Conservation (phyloP, 2,113 vertebrate species). For the Herpailurus yagouaroundi region DNA sequence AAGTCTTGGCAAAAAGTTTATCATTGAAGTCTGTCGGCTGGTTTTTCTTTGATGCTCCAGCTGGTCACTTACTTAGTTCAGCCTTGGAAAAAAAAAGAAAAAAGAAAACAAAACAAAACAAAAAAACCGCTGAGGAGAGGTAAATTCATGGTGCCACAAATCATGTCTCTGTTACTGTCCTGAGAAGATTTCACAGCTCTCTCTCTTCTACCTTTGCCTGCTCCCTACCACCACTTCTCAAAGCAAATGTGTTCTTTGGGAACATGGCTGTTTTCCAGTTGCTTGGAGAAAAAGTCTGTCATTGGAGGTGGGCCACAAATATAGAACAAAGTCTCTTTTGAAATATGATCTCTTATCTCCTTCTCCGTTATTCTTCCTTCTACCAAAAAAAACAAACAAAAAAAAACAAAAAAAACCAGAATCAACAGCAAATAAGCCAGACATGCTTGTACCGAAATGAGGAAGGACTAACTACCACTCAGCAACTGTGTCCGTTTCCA, state of each 20-base stretch:
- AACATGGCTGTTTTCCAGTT: constrained; percentile 87
- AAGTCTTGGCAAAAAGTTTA: constrained; percentile 45
- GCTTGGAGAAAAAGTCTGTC: constrained; percentile 92
- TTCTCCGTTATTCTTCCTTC: constrained; percentile 91
- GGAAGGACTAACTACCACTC: not conserved
- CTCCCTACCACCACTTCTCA: constrained; percentile 97
- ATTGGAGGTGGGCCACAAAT: constrained; percentile 97
- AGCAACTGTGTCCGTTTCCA: not conserved
- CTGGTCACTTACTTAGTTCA: not conserved
- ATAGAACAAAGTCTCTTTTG: constrained; percentile 92
- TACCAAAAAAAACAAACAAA: constrained; percentile 78
- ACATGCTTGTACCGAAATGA: not conserved
- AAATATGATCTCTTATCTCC: constrained; percentile 87
- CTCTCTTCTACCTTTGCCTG: not conserved
- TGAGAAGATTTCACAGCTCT: rapidly evolving
- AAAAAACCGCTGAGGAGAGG: not conserved
- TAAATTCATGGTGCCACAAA: not conserved
- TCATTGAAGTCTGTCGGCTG: constrained; percentile 25
- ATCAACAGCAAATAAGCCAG: constrained; percentile 41
- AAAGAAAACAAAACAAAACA: not conserved
- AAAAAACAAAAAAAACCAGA: constrained; percentile 38
- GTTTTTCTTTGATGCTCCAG: not conserved
- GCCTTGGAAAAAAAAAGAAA: not conserved
- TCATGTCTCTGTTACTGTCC: not conserved
- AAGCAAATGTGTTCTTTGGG: constrained; percentile 90